phyloP scores from a whole-genome alignment of 2,797 vertebrate genomes.

The Sylvia borin region DNA sequence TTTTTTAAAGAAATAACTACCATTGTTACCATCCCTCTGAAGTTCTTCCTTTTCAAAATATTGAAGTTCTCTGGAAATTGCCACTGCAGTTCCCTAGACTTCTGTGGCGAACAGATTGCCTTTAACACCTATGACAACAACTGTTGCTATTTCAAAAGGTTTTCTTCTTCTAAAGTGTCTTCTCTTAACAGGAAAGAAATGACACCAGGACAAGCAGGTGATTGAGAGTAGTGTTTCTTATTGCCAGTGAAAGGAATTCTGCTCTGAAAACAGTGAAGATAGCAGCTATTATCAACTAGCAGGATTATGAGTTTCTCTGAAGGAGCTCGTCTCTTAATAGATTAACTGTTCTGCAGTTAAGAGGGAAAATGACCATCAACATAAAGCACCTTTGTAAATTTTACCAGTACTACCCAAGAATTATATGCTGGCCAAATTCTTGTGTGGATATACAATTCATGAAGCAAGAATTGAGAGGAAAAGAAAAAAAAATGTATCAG shows the following conservation, averaged over 20 bases:
- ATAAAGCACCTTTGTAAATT: not conserved
- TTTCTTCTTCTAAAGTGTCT: not conserved
- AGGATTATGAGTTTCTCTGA: not conserved
- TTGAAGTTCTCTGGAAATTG: not conserved
- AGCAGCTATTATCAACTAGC: not conserved
- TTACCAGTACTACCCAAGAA: not conserved
- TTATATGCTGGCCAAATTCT: not conserved
- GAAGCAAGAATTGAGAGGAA: not conserved
- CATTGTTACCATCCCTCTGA: not conserved
- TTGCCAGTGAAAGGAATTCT: not conserved
- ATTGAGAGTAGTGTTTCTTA: not conserved
- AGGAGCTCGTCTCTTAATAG: not conserved
- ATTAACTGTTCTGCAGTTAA: not conserved
- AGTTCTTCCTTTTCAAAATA: not conserved
- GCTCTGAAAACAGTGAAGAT: not conserved
- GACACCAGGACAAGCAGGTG: not conserved
- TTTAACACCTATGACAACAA: not conserved
- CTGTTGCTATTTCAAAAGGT: not conserved
- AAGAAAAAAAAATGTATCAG: not conserved
- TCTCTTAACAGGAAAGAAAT: not conserved
- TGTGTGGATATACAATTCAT: not conserved
- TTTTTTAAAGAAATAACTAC: not conserved
- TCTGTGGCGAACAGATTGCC: not conserved
- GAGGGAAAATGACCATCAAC: not conserved
- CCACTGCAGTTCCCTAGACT: not conserved